Conservation (phyloP, 2,888 invertebrate species). For the Rhabditoides inermis region DNA sequence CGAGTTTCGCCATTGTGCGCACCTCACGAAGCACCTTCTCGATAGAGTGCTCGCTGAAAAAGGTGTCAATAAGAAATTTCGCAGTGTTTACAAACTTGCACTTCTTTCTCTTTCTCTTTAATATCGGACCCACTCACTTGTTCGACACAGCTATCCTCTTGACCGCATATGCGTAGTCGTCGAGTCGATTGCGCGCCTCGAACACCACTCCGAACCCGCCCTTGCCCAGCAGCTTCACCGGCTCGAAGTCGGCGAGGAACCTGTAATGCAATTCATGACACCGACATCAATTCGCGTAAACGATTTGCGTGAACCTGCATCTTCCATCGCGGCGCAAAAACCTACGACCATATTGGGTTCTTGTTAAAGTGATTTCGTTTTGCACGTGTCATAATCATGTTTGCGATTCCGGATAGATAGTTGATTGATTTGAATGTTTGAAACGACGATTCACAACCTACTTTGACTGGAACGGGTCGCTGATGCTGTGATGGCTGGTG, state of each 20-base stretch:
- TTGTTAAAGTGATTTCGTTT: too few species aligned
- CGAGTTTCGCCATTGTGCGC: slow-evolving; percentile 81
- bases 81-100: slow-evolving; percentile 52
- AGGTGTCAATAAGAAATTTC: slow-evolving; percentile 55
- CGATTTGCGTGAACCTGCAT: too few species aligned
- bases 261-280: too few species aligned
- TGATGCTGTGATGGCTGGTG: slow-evolving; percentile 1
- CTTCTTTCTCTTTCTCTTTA: slow-evolving; percentile 4
- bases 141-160: slow-evolving; percentile 81
- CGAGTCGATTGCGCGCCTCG: slow-evolving; percentile 83
- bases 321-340: too few species aligned
- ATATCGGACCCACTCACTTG: slow-evolving; percentile 45
- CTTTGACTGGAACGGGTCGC: slow-evolving; percentile 9
- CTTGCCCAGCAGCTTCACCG: slow-evolving; percentile 53
- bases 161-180: slow-evolving; percentile 85
- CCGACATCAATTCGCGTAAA: too few species aligned
- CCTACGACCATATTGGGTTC: too few species aligned
- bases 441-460: too few species aligned
- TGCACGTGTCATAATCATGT: too few species aligned
- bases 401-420: too few species aligned
- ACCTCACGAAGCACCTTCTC: slow-evolving; percentile 88
- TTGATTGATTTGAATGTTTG: too few species aligned
- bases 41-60: slow-evolving; percentile 67
- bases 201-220: slow-evolving; percentile 96
- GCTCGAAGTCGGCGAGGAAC: slow-evolving; percentile 49